Conservation (phyloP, 2,113 vertebrate species). For the Narcine bancroftii region DNA sequence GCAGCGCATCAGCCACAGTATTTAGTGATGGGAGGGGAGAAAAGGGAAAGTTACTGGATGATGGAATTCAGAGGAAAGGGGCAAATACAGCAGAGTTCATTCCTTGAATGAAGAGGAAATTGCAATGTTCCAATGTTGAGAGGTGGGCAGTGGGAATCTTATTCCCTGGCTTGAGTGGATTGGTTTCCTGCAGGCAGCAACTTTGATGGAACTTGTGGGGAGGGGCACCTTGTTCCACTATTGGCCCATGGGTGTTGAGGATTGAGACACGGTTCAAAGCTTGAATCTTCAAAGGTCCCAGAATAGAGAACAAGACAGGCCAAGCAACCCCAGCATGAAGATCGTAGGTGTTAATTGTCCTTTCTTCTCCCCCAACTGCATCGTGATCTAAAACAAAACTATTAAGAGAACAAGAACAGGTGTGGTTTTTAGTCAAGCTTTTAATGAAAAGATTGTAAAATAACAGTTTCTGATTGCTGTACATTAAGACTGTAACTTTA, state of each 20-base stretch:
- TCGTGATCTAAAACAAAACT: background rate
- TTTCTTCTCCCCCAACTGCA: background rate
- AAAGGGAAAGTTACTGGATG: background rate
- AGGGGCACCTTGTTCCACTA: background rate
- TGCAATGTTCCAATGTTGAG: background rate
- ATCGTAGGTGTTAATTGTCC: background rate
- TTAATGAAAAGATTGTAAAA: conserved; percentile 99
- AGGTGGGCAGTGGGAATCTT: background rate
- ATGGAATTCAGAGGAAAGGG: too few relatives aligned
- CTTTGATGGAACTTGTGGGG: too few relatives aligned
- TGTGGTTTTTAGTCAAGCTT: conserved; percentile 86
- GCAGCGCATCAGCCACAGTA: too few relatives aligned
- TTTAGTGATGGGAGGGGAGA: background rate
- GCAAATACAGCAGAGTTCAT: too few relatives aligned
- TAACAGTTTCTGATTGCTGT: conserved; percentile 97
- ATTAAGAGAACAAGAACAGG: background rate
- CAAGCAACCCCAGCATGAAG: background rate
- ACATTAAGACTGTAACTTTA: conserved; percentile 98
- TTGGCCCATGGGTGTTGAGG: background rate
- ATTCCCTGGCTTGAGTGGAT: background rate
- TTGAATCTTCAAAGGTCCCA: background rate
- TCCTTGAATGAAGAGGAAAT: background rate
- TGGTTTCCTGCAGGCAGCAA: too few relatives aligned
- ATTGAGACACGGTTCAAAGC: background rate
- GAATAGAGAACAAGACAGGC: background rate